Evolutionary conservation across 2,113 vertebrate genomes (phyloP), one percentile per base, ranked within the genome.

Genomic region (Clarias gariepinus): DNA sequence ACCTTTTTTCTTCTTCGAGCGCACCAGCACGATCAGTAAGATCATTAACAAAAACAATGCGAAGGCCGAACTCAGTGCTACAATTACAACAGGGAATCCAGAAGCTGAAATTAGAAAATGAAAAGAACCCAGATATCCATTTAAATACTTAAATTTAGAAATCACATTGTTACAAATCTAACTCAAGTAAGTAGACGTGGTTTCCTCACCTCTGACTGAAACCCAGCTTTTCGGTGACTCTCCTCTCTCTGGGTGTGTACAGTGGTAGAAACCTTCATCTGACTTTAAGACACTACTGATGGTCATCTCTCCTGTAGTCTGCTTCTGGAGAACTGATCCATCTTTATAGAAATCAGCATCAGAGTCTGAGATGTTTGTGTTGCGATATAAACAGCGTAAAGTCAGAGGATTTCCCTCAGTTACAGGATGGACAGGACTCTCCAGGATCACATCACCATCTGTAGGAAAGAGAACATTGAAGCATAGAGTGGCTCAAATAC

Each of bases 1-100:
- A 92, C 91, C 84, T 53, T 88, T 91, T 6, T 82, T 52, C 52
- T 30, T 53, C 77, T 83, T 90, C 71, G 13, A 77, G 69, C 1
- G 3, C 25, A 5, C 71, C 57, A 90, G 15, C 36, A 91, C 36
- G 2, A 85, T 19, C 28, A 91, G 85, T 0, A 89, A 3, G 3
- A 88, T 3, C 4, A 87, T 5, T 53, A 91, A 0, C 3, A 88
- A 18, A 3, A 83, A 0, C n/a, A 41, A 84, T 84, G 23, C 28
- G 58, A 68, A 13, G 18, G 4, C 19, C 18, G 36, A 60, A 80
- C 16, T 23, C 1, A 80, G 19, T 36, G 16, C 30, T 60, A 81
- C 18, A 55, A 41, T 47, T 73, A 78, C 1, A 41, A 1, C 16
- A 77, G 0, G 64, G 21, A 25, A 77, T 57, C 77, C 23, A 68